Evolutionary conservation across 1,140 invertebrate species (phyloP), one percentile per base, ranked within the genome.

Genomic region (Drosophila littoralis): DNA sequence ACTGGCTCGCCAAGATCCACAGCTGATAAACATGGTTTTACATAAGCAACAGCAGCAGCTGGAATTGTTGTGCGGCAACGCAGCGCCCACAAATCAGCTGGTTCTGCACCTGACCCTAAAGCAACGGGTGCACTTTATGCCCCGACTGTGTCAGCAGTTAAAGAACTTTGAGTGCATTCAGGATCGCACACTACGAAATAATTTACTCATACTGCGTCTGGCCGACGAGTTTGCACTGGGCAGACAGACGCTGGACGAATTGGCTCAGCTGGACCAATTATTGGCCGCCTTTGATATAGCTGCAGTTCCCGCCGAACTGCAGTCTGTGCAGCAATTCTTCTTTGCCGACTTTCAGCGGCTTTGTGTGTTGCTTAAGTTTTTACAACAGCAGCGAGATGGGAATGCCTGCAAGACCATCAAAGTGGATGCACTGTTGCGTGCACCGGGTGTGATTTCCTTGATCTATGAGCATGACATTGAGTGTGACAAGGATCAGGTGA

Each of bases 331-430:
- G 28, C 75, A 77, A 12, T 90, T 90, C 28, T 92, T 92, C 52
- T 84, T 84, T 35, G 76, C 77, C 0, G 91, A 92, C 58, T 92
- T 91, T 60, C 81, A 91, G 8, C 91, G 91, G 2, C 55, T 92
- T 7, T n/a, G 52, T 0, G 45, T 73, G 6, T 17, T 91, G 28
- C 59, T 91, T 0, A 75, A 77, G 10, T 92, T 91, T 42, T 58
- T 91, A 1, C 48, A 69, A 0, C 64, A 73, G n/a, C 79, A 74
- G 10, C 57, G 77, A 8, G 61, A 68, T 1, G 40, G 64, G 0
- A 77, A 63, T 15, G 57, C 57, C 4, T 57, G 58, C 22, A 81
- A 80, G 52, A 55, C 42, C 5, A 77, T 91, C 3, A 85, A 80
- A 42, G 88, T 92, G 0, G 77, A 86, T 9, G 38, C 85, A 1